Percentiles rank a stretch among this genome's conserved stretches.
phyloP scores from a whole-genome alignment of 2,113 vertebrate genomes.

The Pan troglodytes region DNA sequence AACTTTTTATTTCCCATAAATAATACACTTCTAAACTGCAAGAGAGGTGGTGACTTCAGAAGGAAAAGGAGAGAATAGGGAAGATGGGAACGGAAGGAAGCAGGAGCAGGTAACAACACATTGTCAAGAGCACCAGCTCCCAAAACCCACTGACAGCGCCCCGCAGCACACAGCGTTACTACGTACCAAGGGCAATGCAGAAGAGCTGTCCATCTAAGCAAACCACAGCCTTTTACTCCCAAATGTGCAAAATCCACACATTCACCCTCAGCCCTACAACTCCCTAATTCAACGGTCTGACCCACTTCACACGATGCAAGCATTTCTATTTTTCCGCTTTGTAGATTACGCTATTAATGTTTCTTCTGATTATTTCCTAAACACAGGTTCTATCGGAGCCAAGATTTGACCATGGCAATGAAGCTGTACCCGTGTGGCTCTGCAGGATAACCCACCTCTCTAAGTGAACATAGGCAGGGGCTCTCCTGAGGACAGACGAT shows the following conservation, averaged over 20 bases:
- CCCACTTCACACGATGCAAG: background rate
- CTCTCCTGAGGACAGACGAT: background rate
- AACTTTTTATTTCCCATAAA: background rate
- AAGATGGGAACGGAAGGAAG: background rate
- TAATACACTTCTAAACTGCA: background rate
- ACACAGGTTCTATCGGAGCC: background rate
- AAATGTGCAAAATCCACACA: background rate
- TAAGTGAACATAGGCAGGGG: background rate
- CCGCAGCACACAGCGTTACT: background rate
- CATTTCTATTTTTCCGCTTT: background rate
- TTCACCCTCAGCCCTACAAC: background rate
- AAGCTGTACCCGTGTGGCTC: background rate
- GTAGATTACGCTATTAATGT: background rate
- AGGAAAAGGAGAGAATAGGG: background rate
- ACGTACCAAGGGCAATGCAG: background rate
- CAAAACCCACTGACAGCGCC: background rate
- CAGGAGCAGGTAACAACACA: background rate
- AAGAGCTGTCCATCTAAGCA: background rate
- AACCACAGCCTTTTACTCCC: too few species aligned
- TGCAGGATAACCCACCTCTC: background rate
- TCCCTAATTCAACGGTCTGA: background rate
- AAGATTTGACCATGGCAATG: background rate
- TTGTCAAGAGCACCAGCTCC: constrained; percentile 23
- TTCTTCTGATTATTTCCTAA: background rate
- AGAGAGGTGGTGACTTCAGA: background rate